These are phyloP conservation scores for Marronus borbonicus DNA, from an alignment of 2,888 invertebrate genomes.

Conservation along the genomic window DNA sequence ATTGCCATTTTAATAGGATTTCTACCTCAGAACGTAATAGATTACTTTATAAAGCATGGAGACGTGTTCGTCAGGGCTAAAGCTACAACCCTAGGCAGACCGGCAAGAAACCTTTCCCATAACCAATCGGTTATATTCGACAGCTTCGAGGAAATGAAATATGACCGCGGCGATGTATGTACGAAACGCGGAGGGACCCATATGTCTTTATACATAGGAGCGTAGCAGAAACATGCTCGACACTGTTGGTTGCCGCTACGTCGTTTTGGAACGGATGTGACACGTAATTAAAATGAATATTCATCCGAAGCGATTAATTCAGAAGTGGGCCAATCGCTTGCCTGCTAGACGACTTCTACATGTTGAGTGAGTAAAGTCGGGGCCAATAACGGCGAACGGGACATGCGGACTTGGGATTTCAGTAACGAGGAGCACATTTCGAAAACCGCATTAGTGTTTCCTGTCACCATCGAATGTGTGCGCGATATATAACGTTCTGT, in stretches of 20 bases:
- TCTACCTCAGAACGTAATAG: no score
- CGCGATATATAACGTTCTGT: not conserved
- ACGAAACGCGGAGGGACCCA: not conserved
- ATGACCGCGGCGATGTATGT: not conserved
- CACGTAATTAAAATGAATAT: conserved; percentile 46
- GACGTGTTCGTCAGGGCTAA: no score
- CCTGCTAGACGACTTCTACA: not conserved
- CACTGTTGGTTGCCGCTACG: not conserved
- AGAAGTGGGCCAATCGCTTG: conserved; percentile 32
- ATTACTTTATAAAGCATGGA: no score
- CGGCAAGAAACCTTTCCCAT: conserved; percentile 3
- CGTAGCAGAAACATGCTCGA: not conserved
- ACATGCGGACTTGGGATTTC: conserved; percentile 20
- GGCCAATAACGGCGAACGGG: not conserved
- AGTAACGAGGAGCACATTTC: conserved; percentile 30
- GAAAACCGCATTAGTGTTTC: conserved; percentile 20
- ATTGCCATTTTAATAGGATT: no score
- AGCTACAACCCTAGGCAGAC: not conserved
- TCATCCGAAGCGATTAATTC: conserved; percentile 36
- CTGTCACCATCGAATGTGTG: conserved; percentile 1
- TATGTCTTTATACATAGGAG: conserved; percentile 19
- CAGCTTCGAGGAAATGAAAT: conserved; percentile 26
- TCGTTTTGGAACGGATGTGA: conserved; percentile 21
- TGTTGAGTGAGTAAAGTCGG: not conserved
- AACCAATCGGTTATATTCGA: conserved; percentile 11